Conservation (phyloP, 2,797 vertebrate species). For the Onychomys leucogaster region DNA sequence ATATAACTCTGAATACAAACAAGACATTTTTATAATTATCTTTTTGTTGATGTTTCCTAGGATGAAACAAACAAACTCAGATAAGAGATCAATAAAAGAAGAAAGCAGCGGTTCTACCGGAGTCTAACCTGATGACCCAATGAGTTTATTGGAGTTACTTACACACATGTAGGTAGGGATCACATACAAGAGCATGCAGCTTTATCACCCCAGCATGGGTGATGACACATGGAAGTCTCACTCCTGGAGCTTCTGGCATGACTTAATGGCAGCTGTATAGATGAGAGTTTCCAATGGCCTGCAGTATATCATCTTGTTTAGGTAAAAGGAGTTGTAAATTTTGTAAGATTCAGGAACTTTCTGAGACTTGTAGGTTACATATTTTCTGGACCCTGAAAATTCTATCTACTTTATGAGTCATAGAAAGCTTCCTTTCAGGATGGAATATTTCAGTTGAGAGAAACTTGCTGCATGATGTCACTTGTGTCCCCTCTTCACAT, state of each 20-base stretch:
- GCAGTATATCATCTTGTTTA: neutral
- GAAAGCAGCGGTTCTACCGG: neutral
- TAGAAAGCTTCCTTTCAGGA: neutral
- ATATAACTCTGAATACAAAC: neutral
- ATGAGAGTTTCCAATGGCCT: neutral
- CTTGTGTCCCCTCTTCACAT: neutral
- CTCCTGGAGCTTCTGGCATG: no score
- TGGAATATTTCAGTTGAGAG: neutral
- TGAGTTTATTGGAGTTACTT: neutral
- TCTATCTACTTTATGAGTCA: neutral
- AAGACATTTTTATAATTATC: neutral
- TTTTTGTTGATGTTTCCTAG: neutral
- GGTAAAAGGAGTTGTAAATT: neutral
- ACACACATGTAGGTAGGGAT: neutral
- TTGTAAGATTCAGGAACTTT: neutral
- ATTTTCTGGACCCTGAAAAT: neutral
- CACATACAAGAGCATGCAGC: neutral
- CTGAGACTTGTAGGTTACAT: neutral
- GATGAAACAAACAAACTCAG: neutral
- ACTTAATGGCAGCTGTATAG: neutral
- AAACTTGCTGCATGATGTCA: neutral
- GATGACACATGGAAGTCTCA: no score
- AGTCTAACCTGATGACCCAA: neutral
- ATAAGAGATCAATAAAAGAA: neutral
- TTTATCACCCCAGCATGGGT: neutral